Conservation (phyloP, 2,797 vertebrate genomes). For the Ctenosaura bakeri region DNA sequence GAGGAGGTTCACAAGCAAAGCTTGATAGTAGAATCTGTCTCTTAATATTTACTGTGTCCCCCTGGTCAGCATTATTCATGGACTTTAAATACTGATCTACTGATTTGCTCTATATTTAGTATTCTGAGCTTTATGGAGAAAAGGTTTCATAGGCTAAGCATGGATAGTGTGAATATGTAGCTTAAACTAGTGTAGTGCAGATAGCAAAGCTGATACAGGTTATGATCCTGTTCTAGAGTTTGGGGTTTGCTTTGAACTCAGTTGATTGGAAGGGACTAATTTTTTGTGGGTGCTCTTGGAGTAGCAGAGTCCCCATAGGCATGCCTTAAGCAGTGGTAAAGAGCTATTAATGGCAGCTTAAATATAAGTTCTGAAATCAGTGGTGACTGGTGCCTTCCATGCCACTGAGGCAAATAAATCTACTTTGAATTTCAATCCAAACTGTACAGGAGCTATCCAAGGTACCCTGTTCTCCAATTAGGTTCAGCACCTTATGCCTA, state of each 20-base stretch:
- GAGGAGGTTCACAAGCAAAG: background rate
- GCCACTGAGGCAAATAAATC: too few relatives aligned
- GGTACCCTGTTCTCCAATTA: too few relatives aligned
- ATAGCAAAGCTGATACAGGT: background rate
- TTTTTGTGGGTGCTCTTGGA: background rate
- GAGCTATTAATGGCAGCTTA: background rate
- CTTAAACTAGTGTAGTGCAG: background rate
- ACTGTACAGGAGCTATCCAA: too few relatives aligned
- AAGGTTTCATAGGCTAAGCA: background rate
- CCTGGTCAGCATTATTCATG: background rate
- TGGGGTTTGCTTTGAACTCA: background rate
- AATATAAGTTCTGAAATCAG: background rate
- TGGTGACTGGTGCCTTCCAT: too few relatives aligned
- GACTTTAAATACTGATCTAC: background rate
- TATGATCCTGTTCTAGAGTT: background rate
- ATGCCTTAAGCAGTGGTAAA: background rate
- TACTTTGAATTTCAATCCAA: too few relatives aligned
- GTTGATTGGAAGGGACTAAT: background rate
- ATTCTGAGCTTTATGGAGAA: background rate
- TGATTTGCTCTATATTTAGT: background rate
- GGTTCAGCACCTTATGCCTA: too few relatives aligned
- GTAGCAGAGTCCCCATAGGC: too few relatives aligned
- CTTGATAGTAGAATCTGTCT: background rate
- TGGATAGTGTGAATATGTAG: background rate
- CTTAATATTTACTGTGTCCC: background rate